Percentiles rank a stretch among this genome's conserved stretches.
phyloP scores from a whole-genome alignment of 1,140 invertebrate species.

The Lasioglossum albipes region DNA sequence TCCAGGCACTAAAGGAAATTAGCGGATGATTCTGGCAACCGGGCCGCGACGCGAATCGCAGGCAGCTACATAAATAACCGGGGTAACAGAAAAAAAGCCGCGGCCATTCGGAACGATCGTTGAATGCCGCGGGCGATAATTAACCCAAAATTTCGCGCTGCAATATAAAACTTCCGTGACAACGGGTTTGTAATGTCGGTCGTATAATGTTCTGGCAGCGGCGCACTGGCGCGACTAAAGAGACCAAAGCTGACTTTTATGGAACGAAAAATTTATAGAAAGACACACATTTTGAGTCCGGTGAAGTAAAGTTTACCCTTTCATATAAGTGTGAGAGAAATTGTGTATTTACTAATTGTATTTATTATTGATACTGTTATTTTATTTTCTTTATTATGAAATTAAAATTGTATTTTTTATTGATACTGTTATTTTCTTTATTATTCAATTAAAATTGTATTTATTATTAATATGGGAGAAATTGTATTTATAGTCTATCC shows the following conservation, averaged over 20 bases:
- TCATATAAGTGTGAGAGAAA: too few relatives aligned
- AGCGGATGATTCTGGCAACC: neutral
- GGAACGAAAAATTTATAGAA: too few relatives aligned
- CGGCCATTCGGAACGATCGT: slow-evolving; percentile 16
- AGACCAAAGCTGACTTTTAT: slow-evolving; percentile 51
- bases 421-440: too few relatives aligned
- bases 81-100: neutral
- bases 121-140: slow-evolving; percentile 40
- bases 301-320: too few relatives aligned
- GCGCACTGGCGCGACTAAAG: slow-evolving; percentile 45
- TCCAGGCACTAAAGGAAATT: neutral
- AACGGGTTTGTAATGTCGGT: slow-evolving; percentile 32
- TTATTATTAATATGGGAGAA: too few relatives aligned
- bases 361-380: too few relatives aligned
- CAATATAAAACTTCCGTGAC: slow-evolving; percentile 50
- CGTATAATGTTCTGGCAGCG: slow-evolving; percentile 58
- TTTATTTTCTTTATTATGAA: too few relatives aligned
- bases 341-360: too few relatives aligned
- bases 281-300: too few relatives aligned
- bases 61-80: neutral
- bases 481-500: too few relatives aligned
- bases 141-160: slow-evolving; percentile 44
- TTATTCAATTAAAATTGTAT: too few relatives aligned
- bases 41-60: neutral
- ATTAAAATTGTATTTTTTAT: too few relatives aligned